A percentile compares a stretch with the other conserved stretches of the same genome.
Conservation (phyloP, 2,113 vertebrate genomes). For the Pseudorasbora parva region DNA sequence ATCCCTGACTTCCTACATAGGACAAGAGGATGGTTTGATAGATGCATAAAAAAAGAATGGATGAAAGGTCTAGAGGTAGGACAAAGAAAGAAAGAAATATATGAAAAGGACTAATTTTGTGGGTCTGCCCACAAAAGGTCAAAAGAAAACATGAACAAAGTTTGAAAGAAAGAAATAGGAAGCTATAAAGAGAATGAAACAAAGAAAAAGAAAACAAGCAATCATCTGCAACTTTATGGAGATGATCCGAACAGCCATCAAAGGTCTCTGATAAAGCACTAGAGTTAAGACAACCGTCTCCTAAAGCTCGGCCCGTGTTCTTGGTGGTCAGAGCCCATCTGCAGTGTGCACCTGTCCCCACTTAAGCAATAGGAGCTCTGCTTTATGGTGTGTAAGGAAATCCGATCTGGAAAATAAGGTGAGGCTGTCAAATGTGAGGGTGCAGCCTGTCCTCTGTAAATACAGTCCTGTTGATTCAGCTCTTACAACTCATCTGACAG, state of each 20-base stretch:
- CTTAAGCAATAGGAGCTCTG: conserved; percentile 24
- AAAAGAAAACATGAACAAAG: neutral
- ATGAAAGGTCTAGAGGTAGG: neutral
- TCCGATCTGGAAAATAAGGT: conserved; percentile 48
- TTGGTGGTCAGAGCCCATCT: conserved; percentile 42
- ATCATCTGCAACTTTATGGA: neutral
- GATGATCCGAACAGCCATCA: neutral
- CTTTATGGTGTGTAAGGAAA: conserved; percentile 35
- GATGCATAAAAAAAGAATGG: neutral
- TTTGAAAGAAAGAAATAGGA: neutral
- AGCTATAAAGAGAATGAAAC: neutral
- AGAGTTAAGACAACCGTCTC: conserved; percentile 8
- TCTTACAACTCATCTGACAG: conserved; percentile 50
- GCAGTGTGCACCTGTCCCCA: conserved; percentile 35
- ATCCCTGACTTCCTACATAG: neutral
- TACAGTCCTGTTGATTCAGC: conserved; percentile 54
- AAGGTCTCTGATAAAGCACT: neutral
- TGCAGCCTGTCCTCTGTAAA: conserved; percentile 48
- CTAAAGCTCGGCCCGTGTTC: conserved; percentile 4
- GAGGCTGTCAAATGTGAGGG: conserved; percentile 42
- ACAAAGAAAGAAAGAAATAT: neutral
- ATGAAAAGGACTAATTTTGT: neutral
- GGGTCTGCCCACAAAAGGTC: too few relatives aligned
- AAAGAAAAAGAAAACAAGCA: neutral
- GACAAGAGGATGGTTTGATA: neutral